phyloP scores from a whole-genome alignment of 2,888 invertebrate genomes.

The Steinernema scapterisci region DNA sequence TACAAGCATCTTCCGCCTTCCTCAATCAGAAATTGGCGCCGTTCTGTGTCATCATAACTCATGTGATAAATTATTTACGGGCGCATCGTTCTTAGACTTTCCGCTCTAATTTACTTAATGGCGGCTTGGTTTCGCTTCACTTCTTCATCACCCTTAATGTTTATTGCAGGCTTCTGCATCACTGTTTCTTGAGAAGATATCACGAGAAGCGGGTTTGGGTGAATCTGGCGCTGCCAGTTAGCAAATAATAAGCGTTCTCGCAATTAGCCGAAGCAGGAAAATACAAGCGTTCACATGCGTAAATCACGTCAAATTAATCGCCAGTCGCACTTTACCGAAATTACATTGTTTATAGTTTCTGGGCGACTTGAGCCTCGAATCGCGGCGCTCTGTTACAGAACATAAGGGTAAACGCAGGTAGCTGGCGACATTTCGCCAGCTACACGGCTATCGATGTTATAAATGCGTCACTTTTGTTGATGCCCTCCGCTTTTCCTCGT shows the following conservation, averaged over 20 bases:
- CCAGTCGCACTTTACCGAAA: neutral
- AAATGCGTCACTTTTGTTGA: conserved; percentile 9
- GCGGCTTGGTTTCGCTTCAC: neutral
- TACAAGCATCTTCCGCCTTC: neutral
- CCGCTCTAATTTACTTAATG: conserved; percentile 3
- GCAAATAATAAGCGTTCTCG: no score
- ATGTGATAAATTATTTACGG: neutral
- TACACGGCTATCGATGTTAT: conserved; percentile 20
- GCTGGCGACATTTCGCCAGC: neutral
- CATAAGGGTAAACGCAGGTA: neutral
- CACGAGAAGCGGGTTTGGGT: no score
- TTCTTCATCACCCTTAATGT: neutral
- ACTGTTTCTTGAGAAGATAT: no score
- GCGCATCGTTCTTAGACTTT: neutral
- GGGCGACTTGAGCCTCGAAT: neutral
- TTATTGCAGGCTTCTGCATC: no score
- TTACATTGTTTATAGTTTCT: neutral
- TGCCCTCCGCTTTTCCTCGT: neutral
- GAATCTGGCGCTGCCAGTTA: no score
- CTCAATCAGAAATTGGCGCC: conserved; percentile 4
- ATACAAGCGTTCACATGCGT: neutral
- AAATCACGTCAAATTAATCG: neutral
- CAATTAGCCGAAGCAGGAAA: no score
- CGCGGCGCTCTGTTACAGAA: neutral
- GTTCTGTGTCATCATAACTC: conserved; percentile 22